Conservation (phyloP, 2,888 invertebrate species). For the Cremastobaeus sp. region DNA sequence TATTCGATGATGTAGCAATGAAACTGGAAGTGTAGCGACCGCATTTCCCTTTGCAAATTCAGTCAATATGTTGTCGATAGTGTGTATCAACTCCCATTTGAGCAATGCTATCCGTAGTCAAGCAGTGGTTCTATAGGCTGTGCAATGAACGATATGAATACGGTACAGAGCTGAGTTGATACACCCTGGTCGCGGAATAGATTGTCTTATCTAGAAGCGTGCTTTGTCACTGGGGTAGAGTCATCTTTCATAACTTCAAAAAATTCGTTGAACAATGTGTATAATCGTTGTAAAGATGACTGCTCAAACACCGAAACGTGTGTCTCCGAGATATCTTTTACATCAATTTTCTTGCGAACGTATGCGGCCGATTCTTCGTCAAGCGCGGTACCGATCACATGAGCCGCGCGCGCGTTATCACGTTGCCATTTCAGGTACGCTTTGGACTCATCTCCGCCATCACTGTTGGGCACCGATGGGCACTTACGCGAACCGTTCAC, state of each 20-base stretch:
- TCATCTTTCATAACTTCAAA: constrained; percentile 52
- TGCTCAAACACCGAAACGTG: constrained; percentile 59
- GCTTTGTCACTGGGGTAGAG: constrained; percentile 46
- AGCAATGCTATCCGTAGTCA: too few species aligned
- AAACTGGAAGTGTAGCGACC: constrained; percentile 49
- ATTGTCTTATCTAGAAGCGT: constrained; percentile 36
- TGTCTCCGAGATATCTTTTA: constrained; percentile 62
- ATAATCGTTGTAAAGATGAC: constrained; percentile 60
- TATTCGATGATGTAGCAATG: constrained; percentile 61
- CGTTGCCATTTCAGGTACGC: constrained; percentile 57
- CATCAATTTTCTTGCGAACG: constrained; percentile 61
- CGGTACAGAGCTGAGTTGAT: too few species aligned
- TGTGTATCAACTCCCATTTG: too few species aligned
- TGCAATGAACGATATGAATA: too few species aligned
- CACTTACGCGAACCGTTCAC: constrained; percentile 58
- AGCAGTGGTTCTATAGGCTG: too few species aligned
- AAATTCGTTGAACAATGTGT: constrained; percentile 60
- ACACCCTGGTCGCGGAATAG: too few species aligned
- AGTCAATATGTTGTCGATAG: constrained; percentile 51
- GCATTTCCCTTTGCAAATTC: constrained; percentile 54
- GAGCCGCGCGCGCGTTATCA: constrained; percentile 58
- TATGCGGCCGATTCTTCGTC: constrained; percentile 59
- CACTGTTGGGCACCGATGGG: constrained; percentile 44
- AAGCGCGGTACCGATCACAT: constrained; percentile 60
- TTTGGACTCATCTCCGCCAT: constrained; percentile 57